Conservation (phyloP, 2,797 vertebrate species). For the Rallus crepitans region DNA sequence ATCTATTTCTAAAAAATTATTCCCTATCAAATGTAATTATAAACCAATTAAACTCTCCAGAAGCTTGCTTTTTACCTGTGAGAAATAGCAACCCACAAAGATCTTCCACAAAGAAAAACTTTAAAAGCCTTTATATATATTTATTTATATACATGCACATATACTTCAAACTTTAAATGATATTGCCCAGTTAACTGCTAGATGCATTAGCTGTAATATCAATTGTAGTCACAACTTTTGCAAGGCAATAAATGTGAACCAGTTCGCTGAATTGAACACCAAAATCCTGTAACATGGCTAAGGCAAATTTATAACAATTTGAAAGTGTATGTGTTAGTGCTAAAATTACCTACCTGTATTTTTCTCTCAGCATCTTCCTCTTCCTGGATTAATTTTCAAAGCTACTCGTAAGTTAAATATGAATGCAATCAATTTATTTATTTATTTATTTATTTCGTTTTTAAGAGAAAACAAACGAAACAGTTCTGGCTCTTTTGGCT, state of each 20-base stretch:
- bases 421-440: too few relatives aligned
- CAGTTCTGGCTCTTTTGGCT: background rate
- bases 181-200: background rate
- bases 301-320: background rate
- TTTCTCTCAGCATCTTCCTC: background rate
- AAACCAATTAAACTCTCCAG: constrained; percentile 19
- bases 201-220: background rate
- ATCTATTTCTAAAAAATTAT: constrained; percentile 22
- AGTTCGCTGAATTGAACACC: constrained; percentile 38
- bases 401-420: background rate
- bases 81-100: background rate
- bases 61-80: background rate
- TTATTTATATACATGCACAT: background rate
- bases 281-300: background rate
- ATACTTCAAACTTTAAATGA: constrained; percentile 14
- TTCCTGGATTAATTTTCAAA: background rate
- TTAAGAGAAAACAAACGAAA: background rate
- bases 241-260: constrained; percentile 13
- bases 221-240: background rate
- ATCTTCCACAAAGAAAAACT: background rate
- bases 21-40: constrained; percentile 24
- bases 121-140: background rate
- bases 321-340: background rate
- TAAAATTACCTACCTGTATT: background rate
- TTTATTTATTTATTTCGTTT: background rate